Percentiles rank a stretch among this genome's conserved stretches.
Conservation (phyloP, 2,797 vertebrate genomes). For the Dermochelys coriacea region DNA sequence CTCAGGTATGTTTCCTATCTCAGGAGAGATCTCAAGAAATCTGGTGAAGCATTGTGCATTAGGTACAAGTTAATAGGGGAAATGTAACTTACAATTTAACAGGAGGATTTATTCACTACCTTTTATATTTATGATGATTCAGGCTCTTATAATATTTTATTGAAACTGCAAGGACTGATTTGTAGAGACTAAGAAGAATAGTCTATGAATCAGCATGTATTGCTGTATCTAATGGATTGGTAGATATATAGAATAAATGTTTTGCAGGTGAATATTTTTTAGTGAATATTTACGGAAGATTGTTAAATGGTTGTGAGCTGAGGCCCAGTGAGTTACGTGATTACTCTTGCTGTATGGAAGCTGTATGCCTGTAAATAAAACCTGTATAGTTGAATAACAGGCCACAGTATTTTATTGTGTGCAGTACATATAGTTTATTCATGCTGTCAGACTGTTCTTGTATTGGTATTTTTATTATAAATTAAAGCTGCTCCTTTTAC, state of each 20-base stretch:
- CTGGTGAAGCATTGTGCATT: not conserved
- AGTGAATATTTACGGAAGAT: constrained; percentile 47
- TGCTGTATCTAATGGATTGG: constrained; percentile 40
- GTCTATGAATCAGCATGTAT: constrained; percentile 41
- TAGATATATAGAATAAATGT: constrained; percentile 60
- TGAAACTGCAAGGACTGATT: constrained; percentile 55
- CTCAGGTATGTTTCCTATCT: constrained; percentile 89
- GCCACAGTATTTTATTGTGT: constrained; percentile 39
- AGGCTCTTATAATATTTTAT: constrained; percentile 15
- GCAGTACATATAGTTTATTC: constrained; percentile 42
- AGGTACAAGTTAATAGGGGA: not conserved
- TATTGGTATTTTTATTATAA: not conserved
- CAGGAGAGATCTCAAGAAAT: constrained; percentile 37
- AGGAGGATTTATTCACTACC: not conserved
- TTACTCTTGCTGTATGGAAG: constrained; percentile 20
- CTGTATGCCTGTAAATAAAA: constrained; percentile 62
- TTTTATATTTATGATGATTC: constrained; percentile 22
- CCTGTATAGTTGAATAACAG: constrained; percentile 10
- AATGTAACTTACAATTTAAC: not conserved
- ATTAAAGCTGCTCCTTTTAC: constrained; percentile 38
- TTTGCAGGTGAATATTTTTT: constrained; percentile 60
- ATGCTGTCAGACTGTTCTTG: constrained; percentile 24
- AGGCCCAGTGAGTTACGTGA: constrained; percentile 25
- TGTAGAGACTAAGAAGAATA: constrained; percentile 53
- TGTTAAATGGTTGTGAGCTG: constrained; percentile 43